Base-by-base conservation (phyloP, 1,140 invertebrate species). In the Drosophila yakuba region DNA sequence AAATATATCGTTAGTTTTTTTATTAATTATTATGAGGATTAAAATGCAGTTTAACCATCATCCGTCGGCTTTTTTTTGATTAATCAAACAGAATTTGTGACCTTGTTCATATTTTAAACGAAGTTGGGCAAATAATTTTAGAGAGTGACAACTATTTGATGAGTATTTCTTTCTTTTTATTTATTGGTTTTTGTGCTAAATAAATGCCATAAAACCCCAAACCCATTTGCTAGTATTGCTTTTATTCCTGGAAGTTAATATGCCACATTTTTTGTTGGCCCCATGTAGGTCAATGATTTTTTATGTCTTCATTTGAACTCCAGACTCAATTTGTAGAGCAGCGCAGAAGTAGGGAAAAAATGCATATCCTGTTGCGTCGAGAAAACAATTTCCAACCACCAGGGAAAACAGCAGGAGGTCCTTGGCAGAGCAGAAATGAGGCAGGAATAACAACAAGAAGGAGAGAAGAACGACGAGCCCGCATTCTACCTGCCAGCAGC, bases 331-430 rank as follows among this genome's bases (percentile, higher is more conserved):
- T 78, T 73, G 74, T 64, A 51, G 41, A 44, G 60, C 60, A 38
- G 47, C 36, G 39, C 47, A 23, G 61, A 36, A 39, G 50, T 55
- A 25, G 55, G 28, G 23, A 54, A 58, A 60, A 58, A 84, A 59
- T 78, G 81, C 72, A 80, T 83, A 89, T 89, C 84, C 83, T 88
- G 83, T 88, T 88, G 83, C 83, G 79, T 66, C 56, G 43, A 79
- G 59, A 78, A 88, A 86, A 88, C 66, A 79, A 75, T 88, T 86
- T 86, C 56, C 80, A 88, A 88, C 79, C 83, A 88, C 52, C 36
- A 61, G 35, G 32, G 44, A 38, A 76, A 66, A 41, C 83, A 73
- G 72, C 83, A 79, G 83, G 83, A 77, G 64, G 83, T 83, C 83
- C 58, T 54, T 50, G 36, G 17, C 47, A 36, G 20, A 20, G n/a